Base-by-base conservation (phyloP, 2,888 invertebrate genomes). In the Drosophila gaucha region DNA sequence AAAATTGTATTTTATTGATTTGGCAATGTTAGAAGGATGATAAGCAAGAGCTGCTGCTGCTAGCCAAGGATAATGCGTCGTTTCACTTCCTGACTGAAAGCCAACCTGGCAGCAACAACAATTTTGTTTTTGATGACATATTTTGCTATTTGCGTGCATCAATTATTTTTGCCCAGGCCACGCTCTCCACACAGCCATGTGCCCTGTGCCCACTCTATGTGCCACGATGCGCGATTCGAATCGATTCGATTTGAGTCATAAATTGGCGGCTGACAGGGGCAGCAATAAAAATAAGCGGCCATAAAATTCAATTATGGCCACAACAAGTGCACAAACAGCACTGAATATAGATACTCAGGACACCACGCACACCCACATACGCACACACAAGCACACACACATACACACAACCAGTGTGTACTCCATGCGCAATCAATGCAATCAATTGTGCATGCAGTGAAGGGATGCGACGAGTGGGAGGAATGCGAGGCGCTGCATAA, bases 281-380 rank as follows among this genome's bases (percentile, higher is more conserved):
- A 57, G 68, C 74, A 86, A 82, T 84, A 80, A 82, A 82, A 86
- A 86, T 86, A 86, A 84, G 86, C 84, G 84, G 70, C 78, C 74
- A 82, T 86, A 86, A 82, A 82, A 84, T 86, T 82, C 84, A 82
- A 82, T 82, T 86, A 82, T 82, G 59, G 78, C 78, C 86, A 77
- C 86, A 84, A 86, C 72, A 86, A 86, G 78, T 84, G 74, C 74
- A 82, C 74, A 77, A 71, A 71, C 67, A 72, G 60, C 64, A 39
- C 52, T 55, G 60, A 44, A 49, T 50, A 56, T 43, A 59, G 16
- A 68, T 67, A 52, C 30, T 31, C 35, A 22, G 38, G 3, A n/a
- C 36, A 26, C 14, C 60, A 60, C 35, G 43, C 51, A 30, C 26
- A 18, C 12, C 9, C 60, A 30, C 14, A n/a, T 33, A 38, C 14